Percentiles rank a stretch among this genome's conserved stretches.
Evolutionary conservation across 2,888 invertebrate species (phyloP).

Genomic region (Drosophila longiperda): DNA sequence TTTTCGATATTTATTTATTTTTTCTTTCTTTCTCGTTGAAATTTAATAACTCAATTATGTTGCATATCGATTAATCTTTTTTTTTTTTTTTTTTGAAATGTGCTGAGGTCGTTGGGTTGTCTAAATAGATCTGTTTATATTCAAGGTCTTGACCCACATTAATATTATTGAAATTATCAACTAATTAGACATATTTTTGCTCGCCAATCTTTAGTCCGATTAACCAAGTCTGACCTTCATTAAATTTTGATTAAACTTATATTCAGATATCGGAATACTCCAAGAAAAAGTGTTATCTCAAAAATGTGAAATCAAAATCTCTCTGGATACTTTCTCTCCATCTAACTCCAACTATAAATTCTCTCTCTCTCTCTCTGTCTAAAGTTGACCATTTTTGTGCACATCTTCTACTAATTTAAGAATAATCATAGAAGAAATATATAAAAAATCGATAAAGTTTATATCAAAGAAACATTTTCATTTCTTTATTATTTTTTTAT

Average conservation of each 20-base stretch:
- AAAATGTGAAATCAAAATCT: neutral
- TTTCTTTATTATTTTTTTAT: neutral
- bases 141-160: neutral
- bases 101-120: neutral
- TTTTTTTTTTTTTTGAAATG: neutral
- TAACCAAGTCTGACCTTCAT: neutral
- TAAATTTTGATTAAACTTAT: neutral
- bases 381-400: too few relatives aligned
- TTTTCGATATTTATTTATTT: neutral
- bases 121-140: neutral
- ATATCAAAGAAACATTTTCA: neutral
- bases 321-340: neutral
- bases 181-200: neutral
- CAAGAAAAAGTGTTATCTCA: neutral
- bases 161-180: neutral
- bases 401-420: too few relatives aligned
- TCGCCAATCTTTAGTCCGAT: neutral
- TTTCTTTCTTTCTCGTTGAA: neutral
- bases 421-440: too few relatives aligned
- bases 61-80: neutral
- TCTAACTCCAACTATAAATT: neutral
- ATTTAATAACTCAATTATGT: constrained; percentile 2
- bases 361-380: neutral
- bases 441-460: neutral
- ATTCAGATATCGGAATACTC: neutral